Evolutionary conservation across 2,888 invertebrate genomes (phyloP), one percentile per base, ranked within the genome.

Genomic region (Calliopum simillimum): DNA sequence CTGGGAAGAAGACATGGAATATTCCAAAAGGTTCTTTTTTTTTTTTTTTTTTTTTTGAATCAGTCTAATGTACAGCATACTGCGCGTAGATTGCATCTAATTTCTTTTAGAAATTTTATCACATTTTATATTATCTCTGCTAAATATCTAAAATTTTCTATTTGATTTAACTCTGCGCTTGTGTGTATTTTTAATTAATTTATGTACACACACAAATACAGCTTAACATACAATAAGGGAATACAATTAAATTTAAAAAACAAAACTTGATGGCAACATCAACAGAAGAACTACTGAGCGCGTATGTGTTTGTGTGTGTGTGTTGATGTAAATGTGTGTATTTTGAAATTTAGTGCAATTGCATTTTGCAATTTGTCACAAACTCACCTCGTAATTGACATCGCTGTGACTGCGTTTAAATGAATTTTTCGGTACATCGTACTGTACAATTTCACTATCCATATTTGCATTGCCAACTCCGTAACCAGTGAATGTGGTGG

Each of bases 371-470:
- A 44, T 13, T n/a, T 47, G 59, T 14, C 16, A n/a, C n/a, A 46
- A 59, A 76, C 76, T 63, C 73, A 84, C 85, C 85, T 84, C 84
- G 76, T 83, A 85, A 81, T 82, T 82, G 79, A 83, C 81, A 82
- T 82, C 82, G 77, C 76, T 74, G 73, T 80, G 81, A 75, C 79
- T 80, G 74, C 80, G 82, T 68, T 79, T 82, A 71, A 80, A 79
- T 58, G 79, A 76, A 71, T 82, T 84, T 76, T 81, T 83, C 63
- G 84, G 84, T 73, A 83, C 79, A 76, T 85, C 85, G 66, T 84
- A 84, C 64, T 85, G 84, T 44, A 82, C 82, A 63, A 77, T 75
- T 74, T 84, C 81, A 49, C 56, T 76, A 68, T 72, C 78, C 72
- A 71, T 64, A 68, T 78, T 77, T 53, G 73, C 72, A n/a, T 68